These are phyloP conservation scores for Phyto melanocephala DNA, from an alignment of 2,888 invertebrate species.

Conservation along the genomic window DNA sequence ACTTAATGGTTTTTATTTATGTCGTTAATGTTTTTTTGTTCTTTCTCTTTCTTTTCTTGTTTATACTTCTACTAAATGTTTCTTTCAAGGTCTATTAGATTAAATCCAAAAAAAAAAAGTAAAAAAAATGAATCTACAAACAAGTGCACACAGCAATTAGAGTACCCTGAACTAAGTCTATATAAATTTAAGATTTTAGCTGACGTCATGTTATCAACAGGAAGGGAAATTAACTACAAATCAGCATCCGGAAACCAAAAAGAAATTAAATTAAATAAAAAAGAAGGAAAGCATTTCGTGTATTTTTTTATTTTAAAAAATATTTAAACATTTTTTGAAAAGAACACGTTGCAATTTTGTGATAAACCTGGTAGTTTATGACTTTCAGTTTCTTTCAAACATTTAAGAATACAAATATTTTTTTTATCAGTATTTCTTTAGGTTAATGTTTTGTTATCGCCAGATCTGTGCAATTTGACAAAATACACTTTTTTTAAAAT, in stretches of 20 bases:
- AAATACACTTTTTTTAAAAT: too few species aligned
- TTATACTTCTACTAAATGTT: background rate
- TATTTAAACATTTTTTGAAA: background rate
- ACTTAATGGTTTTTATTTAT: conserved; percentile 7
- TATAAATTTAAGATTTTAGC: background rate
- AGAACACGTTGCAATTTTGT: background rate
- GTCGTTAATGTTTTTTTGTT: too few species aligned
- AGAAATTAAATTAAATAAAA: background rate
- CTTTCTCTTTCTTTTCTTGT: background rate
- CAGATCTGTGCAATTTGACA: too few species aligned
- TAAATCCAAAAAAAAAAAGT: too few species aligned
- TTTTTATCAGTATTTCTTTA: too few species aligned
- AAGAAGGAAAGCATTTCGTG: background rate
- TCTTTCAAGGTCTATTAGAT: conserved; percentile 31
- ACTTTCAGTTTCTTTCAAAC: background rate
- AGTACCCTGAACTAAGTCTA: background rate
- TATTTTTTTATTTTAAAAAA: background rate
- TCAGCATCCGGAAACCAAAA: conserved; percentile 35
- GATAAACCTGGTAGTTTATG: conserved; percentile 30
- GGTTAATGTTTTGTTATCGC: too few species aligned
- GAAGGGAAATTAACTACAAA: background rate
- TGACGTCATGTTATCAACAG: conserved; percentile 28
- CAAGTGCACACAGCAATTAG: background rate
- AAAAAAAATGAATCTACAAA: background rate
- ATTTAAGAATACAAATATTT: too few species aligned